Evolutionary conservation across 1,140 invertebrate genomes (phyloP).

Genomic region (Tenebrio molitor): DNA sequence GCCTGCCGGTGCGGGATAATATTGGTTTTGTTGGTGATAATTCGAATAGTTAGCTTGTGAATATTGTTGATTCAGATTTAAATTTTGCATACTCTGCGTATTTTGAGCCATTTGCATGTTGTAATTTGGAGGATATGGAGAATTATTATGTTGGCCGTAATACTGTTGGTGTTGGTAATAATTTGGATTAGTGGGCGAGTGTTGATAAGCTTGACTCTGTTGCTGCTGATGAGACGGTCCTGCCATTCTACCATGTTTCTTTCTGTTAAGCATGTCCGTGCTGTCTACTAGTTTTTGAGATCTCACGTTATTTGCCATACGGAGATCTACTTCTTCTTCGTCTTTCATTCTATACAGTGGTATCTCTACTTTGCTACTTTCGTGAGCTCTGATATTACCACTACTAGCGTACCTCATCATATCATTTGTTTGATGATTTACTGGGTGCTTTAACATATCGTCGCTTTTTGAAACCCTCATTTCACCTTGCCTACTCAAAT

Average conservation of each 20-base stretch:
- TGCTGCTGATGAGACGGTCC: conserved; percentile 58
- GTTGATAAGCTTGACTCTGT: conserved; percentile 52
- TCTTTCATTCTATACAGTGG: conserved; percentile 50
- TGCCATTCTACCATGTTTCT: conserved; percentile 1
- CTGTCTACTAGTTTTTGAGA: conserved; percentile 3
- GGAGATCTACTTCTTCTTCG: conserved; percentile 22
- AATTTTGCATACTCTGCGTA: conserved; percentile 64
- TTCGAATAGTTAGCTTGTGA: conserved; percentile 57
- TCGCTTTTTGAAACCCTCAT: conserved; percentile 63
- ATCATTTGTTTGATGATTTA: conserved; percentile 53
- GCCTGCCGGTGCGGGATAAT: conserved; percentile 54
- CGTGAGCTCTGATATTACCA: conserved; percentile 61
- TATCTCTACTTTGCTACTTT: conserved; percentile 55
- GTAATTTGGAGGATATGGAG: conserved; percentile 46
- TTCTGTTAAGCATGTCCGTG: neutral
- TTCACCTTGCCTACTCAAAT: conserved; percentile 58
- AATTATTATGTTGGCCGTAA: conserved; percentile 46
- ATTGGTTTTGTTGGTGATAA: conserved; percentile 62
- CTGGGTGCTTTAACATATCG: conserved; percentile 60
- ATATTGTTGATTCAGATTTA: conserved; percentile 59
- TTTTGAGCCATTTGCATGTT: conserved; percentile 60
- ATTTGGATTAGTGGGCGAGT: conserved; percentile 52
- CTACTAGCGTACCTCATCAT: conserved; percentile 64
- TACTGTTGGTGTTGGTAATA: conserved; percentile 58
- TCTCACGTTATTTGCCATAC: conserved; percentile 11